Conservation (phyloP, 2,888 invertebrate species). For the Pseudococcus jackbeardsleyi region DNA sequence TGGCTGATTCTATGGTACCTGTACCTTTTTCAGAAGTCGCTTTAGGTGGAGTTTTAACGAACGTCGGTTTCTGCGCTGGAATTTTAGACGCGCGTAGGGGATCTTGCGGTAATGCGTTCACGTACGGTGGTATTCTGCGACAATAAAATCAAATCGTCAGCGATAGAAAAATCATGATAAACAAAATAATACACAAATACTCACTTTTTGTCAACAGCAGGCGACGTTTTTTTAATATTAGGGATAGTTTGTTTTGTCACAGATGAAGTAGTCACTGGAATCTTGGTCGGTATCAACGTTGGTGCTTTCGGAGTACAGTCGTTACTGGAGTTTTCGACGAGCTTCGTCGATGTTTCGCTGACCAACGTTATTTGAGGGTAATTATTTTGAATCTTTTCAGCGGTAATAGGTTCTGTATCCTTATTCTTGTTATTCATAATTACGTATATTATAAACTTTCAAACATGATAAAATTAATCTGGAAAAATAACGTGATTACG, state of each 20-base stretch:
- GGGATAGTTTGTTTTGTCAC: neutral
- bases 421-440: slow-evolving; percentile 37
- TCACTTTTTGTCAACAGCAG: neutral
- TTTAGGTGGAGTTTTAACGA: neutral
- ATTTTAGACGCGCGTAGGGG: neutral
- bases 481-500: neutral
- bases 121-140: slow-evolving; percentile 25
- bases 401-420: neutral
- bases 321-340: neutral
- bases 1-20: too few species aligned
- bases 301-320: neutral
- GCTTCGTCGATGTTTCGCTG: neutral
- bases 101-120: neutral
- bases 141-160: neutral
- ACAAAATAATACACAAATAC: neutral
- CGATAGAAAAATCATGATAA: neutral
- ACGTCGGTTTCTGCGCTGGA: neutral
- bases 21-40: neutral
- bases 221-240: neutral
- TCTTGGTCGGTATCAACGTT: neutral
- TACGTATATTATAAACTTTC: neutral
- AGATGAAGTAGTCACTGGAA: neutral
- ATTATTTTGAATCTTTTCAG: neutral
- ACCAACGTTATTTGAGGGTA: neutral
- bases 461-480: slow-evolving; percentile 4